Base-by-base conservation (phyloP, 1,140 invertebrate genomes). In the Dreissena rostriformis region DNA sequence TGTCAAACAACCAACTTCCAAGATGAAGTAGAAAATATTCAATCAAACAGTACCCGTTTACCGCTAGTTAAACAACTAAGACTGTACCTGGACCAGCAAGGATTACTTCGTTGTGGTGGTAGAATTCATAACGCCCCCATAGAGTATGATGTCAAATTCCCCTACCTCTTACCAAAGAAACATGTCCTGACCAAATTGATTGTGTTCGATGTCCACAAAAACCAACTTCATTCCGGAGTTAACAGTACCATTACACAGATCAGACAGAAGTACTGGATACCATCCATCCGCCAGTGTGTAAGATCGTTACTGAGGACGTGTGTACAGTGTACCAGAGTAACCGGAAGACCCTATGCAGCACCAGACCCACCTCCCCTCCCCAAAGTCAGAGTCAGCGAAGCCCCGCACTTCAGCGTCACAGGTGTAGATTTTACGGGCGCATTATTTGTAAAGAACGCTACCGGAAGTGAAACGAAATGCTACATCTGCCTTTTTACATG, bases 401-500 rank as follows among this genome's bases (percentile, higher is more conserved):
- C 49, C 39, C 53, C 28, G 26, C 75, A 61, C 24, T 75, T 75
- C 28, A 75, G 53, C 39, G 57, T 75, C 55, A 75, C 73, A 11
- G 73, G 73, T 17, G 73, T 75, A 17, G 73, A 75, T 75, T 75
- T 61, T 28, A 75, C n/a, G 15, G 73, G 73, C 15, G 73, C 55
- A 17, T 26, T 75, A 24, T 63, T 61, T 26, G 57, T 75, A 15
- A 75, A 63, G 57, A 29, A 57, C 22, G 28, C 10, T 7, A 61
- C 73, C 52, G 55, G 73, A 61, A 57, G 57, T 61, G 73, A 72
- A 63, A 52, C 24, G 15, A 82, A 72, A 73, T 29, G 19, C 19
- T 82, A 65, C 28, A 82, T 82, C n/a, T 82, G 79, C 66, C 49
- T 82, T 26, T 82, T 72, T 53, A 82, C 68, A 15, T 82, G 79